Evolutionary conservation across 2,888 invertebrate species (phyloP).

Genomic region (Octonoba sinensis): DNA sequence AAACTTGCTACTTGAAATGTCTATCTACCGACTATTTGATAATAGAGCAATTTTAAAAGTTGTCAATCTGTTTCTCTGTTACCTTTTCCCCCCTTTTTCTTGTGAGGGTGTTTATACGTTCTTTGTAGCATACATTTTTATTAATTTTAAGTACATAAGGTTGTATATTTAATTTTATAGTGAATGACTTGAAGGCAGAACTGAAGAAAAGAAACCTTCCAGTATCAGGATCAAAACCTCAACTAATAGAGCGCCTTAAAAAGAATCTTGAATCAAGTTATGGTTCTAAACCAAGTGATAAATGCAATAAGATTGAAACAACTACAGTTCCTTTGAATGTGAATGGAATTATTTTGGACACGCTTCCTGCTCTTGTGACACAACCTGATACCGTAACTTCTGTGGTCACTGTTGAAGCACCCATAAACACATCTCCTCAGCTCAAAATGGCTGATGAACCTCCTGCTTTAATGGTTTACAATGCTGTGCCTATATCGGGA

Average conservation of each 20-base stretch:
- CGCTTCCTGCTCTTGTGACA: constrained; percentile 31
- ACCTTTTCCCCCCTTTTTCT: no score
- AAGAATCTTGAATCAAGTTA: constrained; percentile 72
- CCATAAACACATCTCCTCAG: constrained; percentile 14
- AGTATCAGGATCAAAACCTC: constrained; percentile 96
- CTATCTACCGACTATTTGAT: no score
- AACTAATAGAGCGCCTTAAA: constrained; percentile 90
- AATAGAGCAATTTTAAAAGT: no score
- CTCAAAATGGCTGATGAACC: constrained; percentile 23
- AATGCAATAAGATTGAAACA: constrained; percentile 39
- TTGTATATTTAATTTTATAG: constrained; percentile 71
- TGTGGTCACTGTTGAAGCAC: constrained; percentile 29
- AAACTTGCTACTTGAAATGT: no score
- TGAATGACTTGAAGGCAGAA: constrained; percentile 93
- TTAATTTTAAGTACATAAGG: no score
- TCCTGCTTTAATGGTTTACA: constrained; percentile 47
- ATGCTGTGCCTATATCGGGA: constrained; percentile 43
- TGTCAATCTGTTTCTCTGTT: no score
- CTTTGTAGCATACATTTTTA: no score
- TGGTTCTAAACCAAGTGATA: constrained; percentile 7
- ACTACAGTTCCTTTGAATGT: constrained; percentile 49
- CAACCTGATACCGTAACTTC: constrained; percentile 30
- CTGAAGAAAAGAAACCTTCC: constrained; percentile 92
- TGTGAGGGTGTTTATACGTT: no score
- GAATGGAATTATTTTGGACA: constrained; percentile 52